phyloP scores from a whole-genome alignment of 2,888 invertebrate species.

The Apoda limacodes region DNA sequence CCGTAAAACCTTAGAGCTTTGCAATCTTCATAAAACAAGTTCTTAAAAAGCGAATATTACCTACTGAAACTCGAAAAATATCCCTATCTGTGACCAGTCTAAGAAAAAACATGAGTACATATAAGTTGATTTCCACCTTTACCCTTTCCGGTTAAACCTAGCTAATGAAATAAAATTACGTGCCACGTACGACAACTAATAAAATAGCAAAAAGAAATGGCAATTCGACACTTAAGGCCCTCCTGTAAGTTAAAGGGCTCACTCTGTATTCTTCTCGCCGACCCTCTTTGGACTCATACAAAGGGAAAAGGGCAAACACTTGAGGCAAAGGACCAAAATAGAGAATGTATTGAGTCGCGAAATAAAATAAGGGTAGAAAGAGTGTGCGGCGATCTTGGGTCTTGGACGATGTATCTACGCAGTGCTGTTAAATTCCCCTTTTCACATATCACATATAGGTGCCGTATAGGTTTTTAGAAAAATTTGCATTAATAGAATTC shows the following conservation, averaged over 20 bases:
- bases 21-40: too few species aligned
- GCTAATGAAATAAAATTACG: constrained; percentile 42
- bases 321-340: constrained; percentile 48
- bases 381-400: constrained; percentile 41
- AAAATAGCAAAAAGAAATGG: constrained; percentile 56
- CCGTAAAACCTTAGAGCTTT: too few species aligned
- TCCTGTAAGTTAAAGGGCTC: constrained; percentile 36
- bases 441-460: too few species aligned
- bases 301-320: constrained; percentile 61
- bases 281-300: constrained; percentile 44
- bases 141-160: neutral
- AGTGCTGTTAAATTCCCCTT: constrained; percentile 38
- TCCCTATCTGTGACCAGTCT: too few species aligned
- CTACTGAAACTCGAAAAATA: too few species aligned
- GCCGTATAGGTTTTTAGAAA: too few species aligned
- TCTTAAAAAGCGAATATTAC: too few species aligned
- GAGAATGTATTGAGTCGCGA: constrained; percentile 66
- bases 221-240: constrained; percentile 48
- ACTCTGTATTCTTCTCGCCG: constrained; percentile 57
- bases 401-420: constrained; percentile 24
- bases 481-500: too few species aligned
- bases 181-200: constrained; percentile 57
- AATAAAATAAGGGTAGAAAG: constrained; percentile 60
- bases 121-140: constrained; percentile 3
- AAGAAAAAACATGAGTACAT: too few species aligned